These are phyloP conservation scores for Sceloporus undulatus DNA, from an alignment of 2,113 vertebrate species.

Conservation along the genomic window DNA sequence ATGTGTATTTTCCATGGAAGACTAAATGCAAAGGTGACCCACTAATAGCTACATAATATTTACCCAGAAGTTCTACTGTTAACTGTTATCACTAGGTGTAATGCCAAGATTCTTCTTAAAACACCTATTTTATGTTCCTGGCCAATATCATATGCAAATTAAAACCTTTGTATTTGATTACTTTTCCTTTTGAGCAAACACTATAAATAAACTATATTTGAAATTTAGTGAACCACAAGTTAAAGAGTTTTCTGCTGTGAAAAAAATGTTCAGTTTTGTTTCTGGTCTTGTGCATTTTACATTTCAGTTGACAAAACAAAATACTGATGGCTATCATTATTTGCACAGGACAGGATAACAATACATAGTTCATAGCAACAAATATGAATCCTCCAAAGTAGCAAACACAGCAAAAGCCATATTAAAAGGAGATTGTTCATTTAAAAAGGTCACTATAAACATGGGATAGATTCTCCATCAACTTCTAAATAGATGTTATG, in stretches of 20 bases:
- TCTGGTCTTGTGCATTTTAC: background rate
- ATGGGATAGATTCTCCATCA: background rate
- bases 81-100: background rate
- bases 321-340: background rate
- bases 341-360: background rate
- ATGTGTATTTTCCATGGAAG: background rate
- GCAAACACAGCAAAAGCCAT: accelerated
- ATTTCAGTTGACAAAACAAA: background rate
- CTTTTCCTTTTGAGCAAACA: background rate
- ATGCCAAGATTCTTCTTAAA: background rate
- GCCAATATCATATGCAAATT: constrained; percentile 8
- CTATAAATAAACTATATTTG: background rate
- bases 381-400: background rate
- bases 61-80: accelerated
- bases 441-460: background rate
- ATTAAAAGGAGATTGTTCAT: background rate
- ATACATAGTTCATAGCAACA: background rate
- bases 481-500: background rate
- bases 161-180: background rate
- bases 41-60: background rate
- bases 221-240: background rate
- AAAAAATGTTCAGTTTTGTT: background rate
- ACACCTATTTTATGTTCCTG: constrained; percentile 1
- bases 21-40: background rate
- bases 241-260: constrained; percentile 5